Base-by-base conservation (phyloP, 2,888 invertebrate genomes). In the Lepidocyrtoides sp. region DNA sequence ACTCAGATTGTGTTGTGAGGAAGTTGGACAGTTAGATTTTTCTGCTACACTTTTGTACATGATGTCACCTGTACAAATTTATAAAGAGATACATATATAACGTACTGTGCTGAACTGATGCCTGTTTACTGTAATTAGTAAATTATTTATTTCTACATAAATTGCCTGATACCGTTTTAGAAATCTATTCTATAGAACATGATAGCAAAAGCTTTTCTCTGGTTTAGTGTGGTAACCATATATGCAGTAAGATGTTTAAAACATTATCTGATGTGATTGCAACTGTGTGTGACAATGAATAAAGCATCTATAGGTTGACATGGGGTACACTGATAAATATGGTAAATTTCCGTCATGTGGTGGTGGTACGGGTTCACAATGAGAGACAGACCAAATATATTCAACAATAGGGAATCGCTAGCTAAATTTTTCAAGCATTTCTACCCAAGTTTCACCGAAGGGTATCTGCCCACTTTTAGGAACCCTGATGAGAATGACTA, bases 381-480 rank as follows among this genome's bases (percentile, higher is more conserved):
- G 26, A 60, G 60, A 26, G n/a, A 48, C 12, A 48, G 48, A 48
- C 12, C n/a, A n/a, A n/a, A n/a, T n/a, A n/a, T n/a, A n/a, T n/a
- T n/a, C n/a, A n/a, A 75, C 23, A 23, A 44, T 79, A n/a, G 54
- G 36, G 17, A 79, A 32, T 57, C 20, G 20, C 32, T 36, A 17
- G 7, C 29, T 36, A 57, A 54, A 79, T 79, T 57, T 36, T 77
- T 54, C 66, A 75, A 75, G 41, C 57, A 20, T 63, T 63, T 54
- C 44, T 57, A 17, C 54, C 23, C 51, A 32, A 17, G 26, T 77
- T n/a, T n/a, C 83, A 77, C 75, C 84, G 84, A 89, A 75, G 60
- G 77, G 84, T 89, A 48, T 36, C 89, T 83, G 83, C 89, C 89
- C 83, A 89, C 72, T 84, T 82, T 75, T 60, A 57, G 89, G 32